Conservation (phyloP, 2,888 invertebrate genomes). For the Sinelater perroti region DNA sequence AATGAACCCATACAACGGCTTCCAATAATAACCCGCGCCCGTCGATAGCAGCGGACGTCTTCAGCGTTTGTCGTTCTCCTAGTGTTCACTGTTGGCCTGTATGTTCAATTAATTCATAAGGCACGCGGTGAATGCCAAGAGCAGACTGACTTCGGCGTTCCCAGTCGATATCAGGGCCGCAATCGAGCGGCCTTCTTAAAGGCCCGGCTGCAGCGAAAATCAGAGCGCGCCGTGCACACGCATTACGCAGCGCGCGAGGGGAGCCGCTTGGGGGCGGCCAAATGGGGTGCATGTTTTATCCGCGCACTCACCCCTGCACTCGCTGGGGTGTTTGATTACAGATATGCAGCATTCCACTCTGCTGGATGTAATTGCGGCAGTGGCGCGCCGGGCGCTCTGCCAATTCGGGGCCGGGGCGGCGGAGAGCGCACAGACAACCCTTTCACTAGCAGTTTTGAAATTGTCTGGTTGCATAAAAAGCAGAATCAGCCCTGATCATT, state of each 20-base stretch:
- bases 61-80: constrained; percentile 75
- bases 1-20: constrained; percentile 12
- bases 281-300: constrained; percentile 55
- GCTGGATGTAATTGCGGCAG: constrained; percentile 28
- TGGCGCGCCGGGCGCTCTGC: too few species aligned
- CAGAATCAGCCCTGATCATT: too few species aligned
- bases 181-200: too few species aligned
- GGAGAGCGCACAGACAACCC: too few species aligned
- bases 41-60: background rate
- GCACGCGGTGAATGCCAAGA: constrained; percentile 99
- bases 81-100: constrained; percentile 96
- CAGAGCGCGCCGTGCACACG: constrained; percentile 34
- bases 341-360: constrained; percentile 48
- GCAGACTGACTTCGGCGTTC: constrained; percentile 73
- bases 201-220: constrained; percentile 29
- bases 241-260: constrained; percentile 29
- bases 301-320: constrained; percentile 47
- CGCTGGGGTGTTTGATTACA: constrained; percentile 53
- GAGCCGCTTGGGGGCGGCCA: constrained; percentile 42
- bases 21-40: background rate
- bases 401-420: too few species aligned
- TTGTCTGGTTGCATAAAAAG: too few species aligned
- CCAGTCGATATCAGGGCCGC: too few species aligned
- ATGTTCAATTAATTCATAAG: constrained; percentile 89
- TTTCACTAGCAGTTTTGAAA: too few species aligned